Evolutionary conservation across 2,797 vertebrate genomes (phyloP).

Genomic region (Orestias chungarensis): DNA sequence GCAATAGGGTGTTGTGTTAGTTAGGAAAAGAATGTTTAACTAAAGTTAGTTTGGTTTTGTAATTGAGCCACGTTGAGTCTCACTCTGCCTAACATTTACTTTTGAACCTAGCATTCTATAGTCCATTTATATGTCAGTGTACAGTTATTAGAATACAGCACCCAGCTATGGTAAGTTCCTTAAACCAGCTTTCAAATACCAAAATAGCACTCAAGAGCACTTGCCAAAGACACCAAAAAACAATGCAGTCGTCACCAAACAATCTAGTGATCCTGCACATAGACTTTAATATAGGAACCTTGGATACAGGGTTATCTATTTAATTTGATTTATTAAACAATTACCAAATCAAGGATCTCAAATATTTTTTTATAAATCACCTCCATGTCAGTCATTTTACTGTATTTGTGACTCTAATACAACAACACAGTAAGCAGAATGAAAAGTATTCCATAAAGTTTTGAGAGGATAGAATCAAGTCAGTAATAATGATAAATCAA

Average conservation of each 20-base stretch:
- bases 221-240: too few species aligned
- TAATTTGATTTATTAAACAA: too few species aligned
- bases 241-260: too few species aligned
- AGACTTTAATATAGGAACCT: not conserved
- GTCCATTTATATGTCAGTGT: too few species aligned
- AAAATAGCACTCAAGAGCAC: too few species aligned
- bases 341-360: not conserved
- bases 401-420: not conserved
- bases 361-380: not conserved
- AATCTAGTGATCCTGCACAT: not conserved
- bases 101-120: not conserved
- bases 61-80: not conserved
- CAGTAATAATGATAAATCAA: too few species aligned
- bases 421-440: not conserved
- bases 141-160: too few species aligned
- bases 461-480: not conserved
- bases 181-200: too few species aligned
- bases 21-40: not conserved
- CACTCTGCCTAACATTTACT: not conserved
- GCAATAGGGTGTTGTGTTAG: not conserved
- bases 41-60: slow-evolving; percentile 7
- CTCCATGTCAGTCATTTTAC: not conserved
- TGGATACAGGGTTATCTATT: not conserved
- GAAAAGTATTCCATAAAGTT: not conserved
- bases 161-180: too few species aligned